Evolutionary conservation across 2,888 invertebrate species (phyloP).

Genomic region (Buathra laborator): DNA sequence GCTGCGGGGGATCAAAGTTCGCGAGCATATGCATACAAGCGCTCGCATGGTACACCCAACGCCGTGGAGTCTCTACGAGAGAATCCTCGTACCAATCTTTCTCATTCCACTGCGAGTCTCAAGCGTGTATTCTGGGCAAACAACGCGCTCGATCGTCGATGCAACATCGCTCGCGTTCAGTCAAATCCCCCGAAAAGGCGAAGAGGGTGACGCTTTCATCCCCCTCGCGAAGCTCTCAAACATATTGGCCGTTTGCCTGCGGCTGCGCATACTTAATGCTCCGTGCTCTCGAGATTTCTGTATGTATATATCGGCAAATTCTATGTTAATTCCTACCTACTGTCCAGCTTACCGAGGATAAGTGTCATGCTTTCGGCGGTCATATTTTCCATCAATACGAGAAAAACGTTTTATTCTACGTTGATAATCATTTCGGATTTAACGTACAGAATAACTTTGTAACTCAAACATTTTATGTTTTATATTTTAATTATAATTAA

Average conservation of each 20-base stretch:
- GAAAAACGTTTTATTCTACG: slow-evolving; percentile 23
- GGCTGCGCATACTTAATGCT: slow-evolving; percentile 81
- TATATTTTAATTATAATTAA: neutral
- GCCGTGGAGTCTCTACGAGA: neutral
- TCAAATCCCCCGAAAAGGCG: slow-evolving; percentile 83
- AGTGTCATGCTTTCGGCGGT: slow-evolving; percentile 78
- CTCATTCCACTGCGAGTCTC: slow-evolving; percentile 1
- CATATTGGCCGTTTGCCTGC: slow-evolving; percentile 69
- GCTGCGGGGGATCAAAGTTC: slow-evolving; percentile 58
- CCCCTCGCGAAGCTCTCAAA: slow-evolving; percentile 68
- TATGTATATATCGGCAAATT: slow-evolving; percentile 53
- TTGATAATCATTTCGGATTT: neutral
- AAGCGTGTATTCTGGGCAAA: slow-evolving; percentile 27
- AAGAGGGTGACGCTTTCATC: slow-evolving; percentile 82
- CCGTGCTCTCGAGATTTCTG: slow-evolving; percentile 46
- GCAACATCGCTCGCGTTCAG: slow-evolving; percentile 81
- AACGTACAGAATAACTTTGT: neutral
- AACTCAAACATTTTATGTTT: neutral
- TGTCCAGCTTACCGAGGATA: slow-evolving; percentile 82
- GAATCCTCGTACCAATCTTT: slow-evolving; percentile 32
- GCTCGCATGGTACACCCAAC: slow-evolving; percentile 18
- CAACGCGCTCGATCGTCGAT: slow-evolving; percentile 68
- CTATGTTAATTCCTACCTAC: slow-evolving; percentile 74
- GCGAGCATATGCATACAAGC: slow-evolving; percentile 65
- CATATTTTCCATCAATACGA: slow-evolving; percentile 51